A percentile compares a stretch with the other conserved stretches of the same genome.
phyloP scores from a whole-genome alignment of 2,888 invertebrate species.

The Calephelis perditalis region DNA sequence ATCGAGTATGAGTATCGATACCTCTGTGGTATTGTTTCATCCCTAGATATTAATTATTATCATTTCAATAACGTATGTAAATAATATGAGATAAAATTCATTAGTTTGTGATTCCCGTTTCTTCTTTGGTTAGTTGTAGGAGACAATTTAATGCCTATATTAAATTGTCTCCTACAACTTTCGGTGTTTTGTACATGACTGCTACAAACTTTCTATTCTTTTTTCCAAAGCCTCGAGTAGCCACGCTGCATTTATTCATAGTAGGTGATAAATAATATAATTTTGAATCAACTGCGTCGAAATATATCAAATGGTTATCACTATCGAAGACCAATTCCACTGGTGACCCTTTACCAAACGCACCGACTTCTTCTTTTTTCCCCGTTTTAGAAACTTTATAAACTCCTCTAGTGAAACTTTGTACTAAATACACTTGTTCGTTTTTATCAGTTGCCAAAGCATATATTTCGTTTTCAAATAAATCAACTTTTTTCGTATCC shows the following conservation, averaged over 20 bases:
- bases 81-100: too few relatives aligned
- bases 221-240: slow-evolving; percentile 34
- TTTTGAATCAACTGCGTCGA: slow-evolving; percentile 42
- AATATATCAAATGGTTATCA: slow-evolving; percentile 52
- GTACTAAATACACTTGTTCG: slow-evolving; percentile 47
- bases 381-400: slow-evolving; percentile 45
- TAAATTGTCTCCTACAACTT: background rate
- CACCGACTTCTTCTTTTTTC: slow-evolving; percentile 43
- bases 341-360: slow-evolving; percentile 44
- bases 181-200: slow-evolving; percentile 1
- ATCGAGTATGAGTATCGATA: too few relatives aligned
- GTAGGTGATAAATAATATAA: slow-evolving; percentile 51
- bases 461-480: slow-evolving; percentile 47
- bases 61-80: too few relatives aligned
- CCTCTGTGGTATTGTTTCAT: too few relatives aligned
- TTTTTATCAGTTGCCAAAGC: slow-evolving; percentile 46
- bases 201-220: slow-evolving; percentile 16
- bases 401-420: slow-evolving; percentile 45
- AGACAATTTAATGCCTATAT: background rate
- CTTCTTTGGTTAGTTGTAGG: too few relatives aligned
- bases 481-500: slow-evolving; percentile 37
- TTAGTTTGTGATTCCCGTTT: too few relatives aligned
- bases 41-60: too few relatives aligned
- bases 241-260: slow-evolving; percentile 44
- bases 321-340: slow-evolving; percentile 49